Evolutionary conservation across 2,888 invertebrate species (phyloP), one percentile per base, ranked within the genome.

Genomic region (Phymatocera aterrima): DNA sequence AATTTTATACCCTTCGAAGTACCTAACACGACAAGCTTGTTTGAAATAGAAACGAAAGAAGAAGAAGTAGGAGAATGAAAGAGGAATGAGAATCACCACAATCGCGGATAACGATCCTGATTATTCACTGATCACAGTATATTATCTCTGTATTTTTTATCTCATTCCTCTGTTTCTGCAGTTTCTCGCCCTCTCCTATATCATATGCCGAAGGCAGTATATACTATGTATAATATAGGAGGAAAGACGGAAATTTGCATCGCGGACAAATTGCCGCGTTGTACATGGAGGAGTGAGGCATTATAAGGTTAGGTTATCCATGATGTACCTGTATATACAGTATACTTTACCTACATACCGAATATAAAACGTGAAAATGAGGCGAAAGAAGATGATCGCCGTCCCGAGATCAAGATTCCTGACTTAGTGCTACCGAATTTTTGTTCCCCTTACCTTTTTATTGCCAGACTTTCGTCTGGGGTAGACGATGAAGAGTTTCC

Each of bases 281-380:
- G 21, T 57, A 28, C 1, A 6, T 57, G 15, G 24, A 57, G 3
- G 3, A 12, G 15, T 8, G 12, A 57, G 8, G 15, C 57, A 24
- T 1, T 28, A 57, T 12, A 1, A 3, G n/a, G 3, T 3, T 57
- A 57, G 40, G 40, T 15, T 28, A n/a, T n/a, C n/a, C n/a, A n/a
- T n/a, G n/a, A n/a, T n/a, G n/a, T 12, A 57, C 21, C 28, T 4
- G 12, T 10, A 3, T 46, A 12, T 46, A 46, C n/a, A 46, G n/a
- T 10, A 24, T 21, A 18, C 51, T 57, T 28, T 28, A 57, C 5
- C 3, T 28, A 21, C 15, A 57, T 57, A 57, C 24, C 57, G 40
- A 5, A 64, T 37, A 64, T 64, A 64, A 64, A 64, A 64, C 34
- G 64, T 64, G 64, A 64, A 37, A 64, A 64, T 64, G 64, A 21